Conservation (phyloP, 1,140 invertebrate genomes). For the Dreissena polymorpha region DNA sequence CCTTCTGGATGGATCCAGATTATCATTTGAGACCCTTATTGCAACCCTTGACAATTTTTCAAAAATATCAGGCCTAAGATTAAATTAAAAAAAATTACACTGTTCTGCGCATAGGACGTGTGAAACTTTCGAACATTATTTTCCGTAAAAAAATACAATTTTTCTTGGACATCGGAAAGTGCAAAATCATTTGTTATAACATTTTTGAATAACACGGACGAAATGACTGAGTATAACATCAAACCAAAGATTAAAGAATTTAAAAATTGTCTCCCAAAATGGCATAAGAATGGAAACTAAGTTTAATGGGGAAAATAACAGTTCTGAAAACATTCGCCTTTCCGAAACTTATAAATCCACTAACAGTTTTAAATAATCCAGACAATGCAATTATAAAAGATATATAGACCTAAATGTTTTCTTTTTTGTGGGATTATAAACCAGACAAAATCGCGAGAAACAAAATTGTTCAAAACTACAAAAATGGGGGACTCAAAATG, state of each 20-base stretch:
- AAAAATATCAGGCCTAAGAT: no score
- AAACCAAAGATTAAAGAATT: conserved; percentile 9
- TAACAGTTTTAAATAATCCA: neutral
- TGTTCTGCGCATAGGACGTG: no score
- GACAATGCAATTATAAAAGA: neutral
- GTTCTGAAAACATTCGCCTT: conserved; percentile 12
- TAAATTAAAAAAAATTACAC: no score
- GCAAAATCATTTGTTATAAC: neutral
- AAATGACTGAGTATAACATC: conserved; percentile 3
- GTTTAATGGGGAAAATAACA: neutral
- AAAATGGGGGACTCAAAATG: conserved; percentile 1
- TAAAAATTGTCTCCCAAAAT: neutral
- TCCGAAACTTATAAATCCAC: conserved; percentile 7
- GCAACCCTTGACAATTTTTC: no score
- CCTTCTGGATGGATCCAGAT: no score
- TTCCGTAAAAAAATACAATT: no score
- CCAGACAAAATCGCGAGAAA: conserved; percentile 12
- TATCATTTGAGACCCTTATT: no score
- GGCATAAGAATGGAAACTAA: conserved; percentile 15
- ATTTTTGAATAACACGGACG: conserved; percentile 12
- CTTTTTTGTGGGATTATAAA: neutral
- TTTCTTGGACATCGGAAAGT: no score
- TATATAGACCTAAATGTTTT: neutral
- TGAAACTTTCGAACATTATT: no score
- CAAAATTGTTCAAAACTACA: neutral